Evolutionary conservation across 2,113 vertebrate species (phyloP).

Genomic region (Pangasianodon hypophthalmus): DNA sequence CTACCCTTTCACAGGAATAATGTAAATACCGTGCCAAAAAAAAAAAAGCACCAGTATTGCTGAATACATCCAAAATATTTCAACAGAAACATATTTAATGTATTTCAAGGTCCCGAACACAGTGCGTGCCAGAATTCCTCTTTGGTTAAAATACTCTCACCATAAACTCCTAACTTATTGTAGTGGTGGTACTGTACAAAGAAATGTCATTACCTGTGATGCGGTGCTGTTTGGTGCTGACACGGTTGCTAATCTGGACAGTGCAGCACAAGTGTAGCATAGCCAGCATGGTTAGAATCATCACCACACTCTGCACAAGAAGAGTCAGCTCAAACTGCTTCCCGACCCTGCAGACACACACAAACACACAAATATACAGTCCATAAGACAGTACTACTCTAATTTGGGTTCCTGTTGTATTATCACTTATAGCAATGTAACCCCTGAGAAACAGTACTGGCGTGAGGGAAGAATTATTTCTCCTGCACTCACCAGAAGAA

Average conservation of each 20-base stretch:
- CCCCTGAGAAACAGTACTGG: not conserved
- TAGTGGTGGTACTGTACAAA: not conserved
- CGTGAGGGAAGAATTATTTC: not conserved
- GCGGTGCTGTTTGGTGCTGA: constrained; percentile 75
- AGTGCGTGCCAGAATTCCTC: not conserved
- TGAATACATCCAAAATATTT: not conserved
- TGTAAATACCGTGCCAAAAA: not conserved
- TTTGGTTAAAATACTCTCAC: not conserved
- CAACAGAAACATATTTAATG: not conserved
- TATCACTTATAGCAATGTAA: not conserved
- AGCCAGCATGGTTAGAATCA: constrained; percentile 79
- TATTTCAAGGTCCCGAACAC: not conserved
- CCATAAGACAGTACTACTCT: not conserved
- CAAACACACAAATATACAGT: not conserved
- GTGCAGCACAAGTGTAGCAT: constrained; percentile 80
- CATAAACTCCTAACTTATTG: not conserved
- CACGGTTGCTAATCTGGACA: constrained; percentile 70
- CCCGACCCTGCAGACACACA: constrained; percentile 71
- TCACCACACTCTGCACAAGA: constrained; percentile 79
- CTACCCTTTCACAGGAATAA: not conserved
- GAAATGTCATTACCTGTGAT: constrained; percentile 71
- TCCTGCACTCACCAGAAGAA: constrained; percentile 78
- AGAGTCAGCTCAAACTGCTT: constrained; percentile 81
- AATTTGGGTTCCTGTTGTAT: not conserved
- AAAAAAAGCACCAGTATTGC: not conserved